Evolutionary conservation across 2,797 vertebrate species (phyloP), one percentile per base, ranked within the genome.

Genomic region (Antennarius maculatus): DNA sequence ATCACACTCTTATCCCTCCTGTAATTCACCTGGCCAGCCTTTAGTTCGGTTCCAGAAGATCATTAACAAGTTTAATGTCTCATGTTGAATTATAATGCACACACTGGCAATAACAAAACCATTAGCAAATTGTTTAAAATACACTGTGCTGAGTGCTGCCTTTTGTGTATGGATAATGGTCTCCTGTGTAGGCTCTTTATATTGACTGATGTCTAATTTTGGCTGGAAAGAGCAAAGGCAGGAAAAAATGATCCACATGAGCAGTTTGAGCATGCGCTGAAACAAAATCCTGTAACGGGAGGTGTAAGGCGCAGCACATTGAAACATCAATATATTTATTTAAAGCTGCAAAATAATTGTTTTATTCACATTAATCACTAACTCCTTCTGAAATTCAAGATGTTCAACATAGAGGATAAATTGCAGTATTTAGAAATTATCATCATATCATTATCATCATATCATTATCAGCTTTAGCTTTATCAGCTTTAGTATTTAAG

Each of bases 131-230:
- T 64, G 76, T 71, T 80, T 46, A 75, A 72, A 71, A 56, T 51
- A 58, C 50, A 18, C 43, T 79, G 53, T 42, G 57, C 72, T 65
- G 72, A 79, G 71, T 74, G 74, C 60, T 65, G 55, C 66, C 54
- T 76, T 84, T 80, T 78, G 42, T 82, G 37, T 61, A 54, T 39
- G 27, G 65, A 76, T 83, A 86, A 88, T 86, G 59, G 77, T 71
- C 67, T 80, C 71, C 62, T 57, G 73, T 71, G 66, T 67, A 56
- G 71, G 56, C 76, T 81, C 51, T 79, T 80, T 71, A 61, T 59
- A 59, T 75, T 83, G 79, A 84, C 71, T 76, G 66, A 80, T 86
- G 76, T 72, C 62, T 79, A 73, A 79, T 82, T 82, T 81, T 60
- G 45, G 14, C 66, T 72, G 53, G 65, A 77, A 79, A 67, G 45